Base-by-base conservation (phyloP, 2,113 vertebrate species). In the Thalassoma bifasciatum region DNA sequence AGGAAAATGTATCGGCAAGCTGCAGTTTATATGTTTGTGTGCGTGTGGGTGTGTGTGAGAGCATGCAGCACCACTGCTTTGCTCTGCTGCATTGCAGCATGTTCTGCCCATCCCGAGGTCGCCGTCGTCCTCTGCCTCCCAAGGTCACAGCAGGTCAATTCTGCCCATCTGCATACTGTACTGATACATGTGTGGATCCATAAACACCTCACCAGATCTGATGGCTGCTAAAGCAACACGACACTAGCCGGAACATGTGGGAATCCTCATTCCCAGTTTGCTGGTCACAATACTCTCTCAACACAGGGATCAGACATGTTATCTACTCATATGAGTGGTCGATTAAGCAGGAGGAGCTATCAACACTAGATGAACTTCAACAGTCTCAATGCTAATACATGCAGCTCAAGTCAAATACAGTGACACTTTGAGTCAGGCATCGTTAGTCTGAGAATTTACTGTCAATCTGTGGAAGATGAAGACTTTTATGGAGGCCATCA, bases 1-100 rank as follows among this genome's bases (percentile, higher is more conserved):
- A 63, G 24, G 54, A 61, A 64, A 63, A 52, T 72, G 42, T 69
- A 51, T 46, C 22, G 23, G 38, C 65, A 24, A 59, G 57, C 56
- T 50, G 17, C 30, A 66, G 56, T 75, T 30, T 23, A 30, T 62
- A 57, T 47, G 53, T 64, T 23, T 72, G 69, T 52, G 65, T 51
- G 56, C 61, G 80, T 70, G 37, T 77, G 53, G 34, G 60, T 61
- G 50, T 66, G 72, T 63, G 63, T 62, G 82, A 79, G 75, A 74
- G 79, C 84, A 63, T 68, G 72, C 86, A 88, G 87, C 70, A 42
- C 68, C 88, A 66, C 84, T 70, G 88, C 84, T 89, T 84, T 74
- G 80, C 91, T 90, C 90, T 93, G 84, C 92, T 94, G 93, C 93
- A 94, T 90, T 94, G 93, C 93, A 94, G 93, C 89, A 90, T 66